A percentile compares a stretch with the other conserved stretches of the same genome.
Evolutionary conservation across 2,113 vertebrate species (phyloP).

Genomic region (Amphiprion ocellaris): DNA sequence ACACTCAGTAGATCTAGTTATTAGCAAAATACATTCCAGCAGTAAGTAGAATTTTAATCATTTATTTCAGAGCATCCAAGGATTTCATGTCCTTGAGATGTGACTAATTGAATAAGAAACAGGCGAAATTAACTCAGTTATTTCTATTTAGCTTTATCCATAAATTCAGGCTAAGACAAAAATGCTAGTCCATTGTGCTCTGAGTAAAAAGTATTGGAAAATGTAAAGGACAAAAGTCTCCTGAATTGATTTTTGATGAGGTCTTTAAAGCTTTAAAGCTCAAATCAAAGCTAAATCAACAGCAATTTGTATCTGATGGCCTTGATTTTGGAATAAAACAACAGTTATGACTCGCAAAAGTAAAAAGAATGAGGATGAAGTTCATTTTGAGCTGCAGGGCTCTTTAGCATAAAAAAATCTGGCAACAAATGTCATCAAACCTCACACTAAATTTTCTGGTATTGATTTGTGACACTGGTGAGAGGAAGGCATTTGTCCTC

Average conservation of each 20-base stretch:
- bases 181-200: not conserved
- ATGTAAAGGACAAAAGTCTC: slow-evolving; percentile 25
- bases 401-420: too few relatives aligned
- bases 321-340: too few relatives aligned
- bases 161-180: not conserved
- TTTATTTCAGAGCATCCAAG: not conserved
- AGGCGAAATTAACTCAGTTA: not conserved
- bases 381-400: too few relatives aligned
- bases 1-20: not conserved
- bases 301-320: too few relatives aligned
- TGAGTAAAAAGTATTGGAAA: slow-evolving; percentile 26
- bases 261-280: not conserved
- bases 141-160: not conserved
- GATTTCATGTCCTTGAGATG: not conserved
- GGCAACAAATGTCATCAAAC: too few relatives aligned
- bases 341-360: too few relatives aligned
- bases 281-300: too few relatives aligned
- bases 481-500: too few relatives aligned
- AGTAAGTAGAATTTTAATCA: not conserved
- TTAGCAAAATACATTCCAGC: not conserved
- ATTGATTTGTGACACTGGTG: too few relatives aligned
- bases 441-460: too few relatives aligned
- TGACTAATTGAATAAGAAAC: not conserved
- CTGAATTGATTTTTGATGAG: slow-evolving; percentile 3
- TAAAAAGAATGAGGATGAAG: too few relatives aligned